These are phyloP conservation scores for Microchirus variegatus DNA, from an alignment of 2,797 vertebrate species.

Conservation along the genomic window DNA sequence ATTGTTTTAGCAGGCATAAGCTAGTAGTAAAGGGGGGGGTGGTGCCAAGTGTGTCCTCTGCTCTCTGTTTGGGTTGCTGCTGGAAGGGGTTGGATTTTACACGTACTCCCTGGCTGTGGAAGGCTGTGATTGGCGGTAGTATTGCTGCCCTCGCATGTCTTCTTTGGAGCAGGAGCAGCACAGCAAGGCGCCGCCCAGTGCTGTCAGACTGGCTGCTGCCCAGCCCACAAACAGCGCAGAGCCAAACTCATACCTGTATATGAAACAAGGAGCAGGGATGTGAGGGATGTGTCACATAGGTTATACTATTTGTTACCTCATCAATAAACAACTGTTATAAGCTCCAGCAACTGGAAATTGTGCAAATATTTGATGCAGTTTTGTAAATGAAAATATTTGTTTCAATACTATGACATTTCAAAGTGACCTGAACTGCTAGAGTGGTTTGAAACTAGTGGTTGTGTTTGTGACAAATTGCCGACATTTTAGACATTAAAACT, in stretches of 20 bases:
- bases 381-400: too few relatives aligned
- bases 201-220: constrained; percentile 89
- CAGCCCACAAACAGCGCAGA: constrained; percentile 95
- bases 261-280: constrained; percentile 23
- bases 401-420: too few relatives aligned
- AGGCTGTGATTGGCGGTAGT: constrained; percentile 90
- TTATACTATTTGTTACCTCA: too few relatives aligned
- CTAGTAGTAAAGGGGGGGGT: constrained; percentile 30
- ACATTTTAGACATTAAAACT: too few relatives aligned
- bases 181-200: constrained; percentile 93
- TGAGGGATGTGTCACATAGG: too few relatives aligned
- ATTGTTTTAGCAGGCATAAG: constrained; percentile 40
- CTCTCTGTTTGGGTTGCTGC: constrained; percentile 74
- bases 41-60: constrained; percentile 71
- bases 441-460: too few relatives aligned
- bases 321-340: too few relatives aligned
- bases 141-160: constrained; percentile 87
- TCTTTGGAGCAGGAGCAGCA: constrained; percentile 93
- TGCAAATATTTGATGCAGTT: too few relatives aligned
- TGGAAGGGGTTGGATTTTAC: constrained; percentile 75
- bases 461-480: too few relatives aligned
- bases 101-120: constrained; percentile 94
- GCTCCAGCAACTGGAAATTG: too few relatives aligned
- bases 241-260: constrained; percentile 93
- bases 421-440: too few relatives aligned